A percentile compares a stretch with the other conserved stretches of the same genome.
Conservation (phyloP, 2,888 invertebrate genomes). For the Atherix ibis region DNA sequence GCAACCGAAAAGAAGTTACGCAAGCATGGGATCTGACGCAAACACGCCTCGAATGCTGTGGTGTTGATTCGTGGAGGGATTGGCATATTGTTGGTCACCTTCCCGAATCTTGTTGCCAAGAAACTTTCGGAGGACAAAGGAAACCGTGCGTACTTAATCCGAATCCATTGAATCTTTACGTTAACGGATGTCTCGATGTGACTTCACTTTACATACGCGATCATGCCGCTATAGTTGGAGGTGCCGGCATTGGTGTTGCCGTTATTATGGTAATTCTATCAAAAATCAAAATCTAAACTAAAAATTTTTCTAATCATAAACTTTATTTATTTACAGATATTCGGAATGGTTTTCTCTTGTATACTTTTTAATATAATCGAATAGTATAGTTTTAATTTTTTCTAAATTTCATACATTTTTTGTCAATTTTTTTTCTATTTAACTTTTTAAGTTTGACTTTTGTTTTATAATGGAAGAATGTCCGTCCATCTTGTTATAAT, state of each 20-base stretch:
- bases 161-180: conserved; percentile 35
- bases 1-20: conserved; percentile 50
- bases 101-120: conserved; percentile 64
- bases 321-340: conserved; percentile 45
- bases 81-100: conserved; percentile 58
- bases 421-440: conserved; percentile 9
- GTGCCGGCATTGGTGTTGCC: conserved; percentile 69
- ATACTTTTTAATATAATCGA: conserved; percentile 73
- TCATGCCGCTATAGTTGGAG: conserved; percentile 67
- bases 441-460: too few relatives aligned
- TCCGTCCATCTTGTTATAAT: too few relatives aligned
- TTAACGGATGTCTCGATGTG: conserved; percentile 58
- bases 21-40: conserved; percentile 83
- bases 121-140: conserved; percentile 36
- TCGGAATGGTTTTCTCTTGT: conserved; percentile 73
- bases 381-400: conserved; percentile 24
- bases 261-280: conserved; percentile 53
- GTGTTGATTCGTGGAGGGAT: conserved; percentile 57
- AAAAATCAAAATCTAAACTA: neutral
- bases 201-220: conserved; percentile 55
- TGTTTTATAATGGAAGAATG: too few relatives aligned
- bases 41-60: conserved; percentile 68
- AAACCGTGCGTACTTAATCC: conserved; percentile 29
- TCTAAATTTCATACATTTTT: neutral
- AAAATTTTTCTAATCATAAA: neutral